A percentile compares a stretch with the other conserved stretches of the same genome.
Conservation (phyloP, 2,888 invertebrate genomes). For the Heliconius ethilla region DNA sequence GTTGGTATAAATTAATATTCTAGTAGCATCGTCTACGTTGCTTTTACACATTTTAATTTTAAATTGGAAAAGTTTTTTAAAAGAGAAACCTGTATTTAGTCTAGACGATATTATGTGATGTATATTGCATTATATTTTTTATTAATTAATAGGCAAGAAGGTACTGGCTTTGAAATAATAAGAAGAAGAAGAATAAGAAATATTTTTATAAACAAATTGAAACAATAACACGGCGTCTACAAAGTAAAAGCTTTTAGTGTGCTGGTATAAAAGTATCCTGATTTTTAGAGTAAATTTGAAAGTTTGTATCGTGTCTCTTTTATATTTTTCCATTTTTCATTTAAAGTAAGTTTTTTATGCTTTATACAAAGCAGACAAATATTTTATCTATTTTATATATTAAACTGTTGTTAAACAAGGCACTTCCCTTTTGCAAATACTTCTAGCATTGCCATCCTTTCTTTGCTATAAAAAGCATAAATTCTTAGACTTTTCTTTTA, state of each 20-base stretch:
- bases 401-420: too few relatives aligned
- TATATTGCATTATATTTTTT: neutral
- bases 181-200: too few relatives aligned
- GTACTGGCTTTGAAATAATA: neutral
- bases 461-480: too few relatives aligned
- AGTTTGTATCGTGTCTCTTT: too few relatives aligned
- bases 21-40: neutral
- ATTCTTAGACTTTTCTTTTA: too few relatives aligned
- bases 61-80: neutral
- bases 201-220: slow-evolving; percentile 9
- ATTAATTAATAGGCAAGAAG: slow-evolving; percentile 24
- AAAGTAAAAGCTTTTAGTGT: slow-evolving; percentile 33
- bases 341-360: neutral
- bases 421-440: too few relatives aligned
- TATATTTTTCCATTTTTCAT: neutral
- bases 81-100: neutral
- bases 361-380: too few relatives aligned
- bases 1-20: neutral
- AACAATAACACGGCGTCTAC: neutral
- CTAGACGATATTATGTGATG: slow-evolving; percentile 9
- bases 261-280: neutral
- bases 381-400: too few relatives aligned
- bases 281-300: slow-evolving; percentile 21
- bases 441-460: too few relatives aligned
- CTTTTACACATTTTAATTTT: slow-evolving; percentile 1